Percentiles rank a stretch among this genome's conserved stretches.
Evolutionary conservation across 2,797 vertebrate species (phyloP).

Genomic region (Myiotriccus ornatus): DNA sequence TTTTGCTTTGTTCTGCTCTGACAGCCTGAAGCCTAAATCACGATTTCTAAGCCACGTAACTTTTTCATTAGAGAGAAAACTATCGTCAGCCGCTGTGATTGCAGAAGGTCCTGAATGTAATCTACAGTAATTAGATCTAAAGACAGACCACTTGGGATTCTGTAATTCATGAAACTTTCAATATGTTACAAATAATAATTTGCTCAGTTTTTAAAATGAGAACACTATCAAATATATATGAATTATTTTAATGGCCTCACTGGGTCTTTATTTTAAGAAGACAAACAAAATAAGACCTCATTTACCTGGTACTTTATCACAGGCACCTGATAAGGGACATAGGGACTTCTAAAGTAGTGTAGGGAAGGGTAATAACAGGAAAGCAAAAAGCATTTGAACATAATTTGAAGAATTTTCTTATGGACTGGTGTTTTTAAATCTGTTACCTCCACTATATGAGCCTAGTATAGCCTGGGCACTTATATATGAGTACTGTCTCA

Average conservation of each 20-base stretch:
- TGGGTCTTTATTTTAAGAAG: neutral
- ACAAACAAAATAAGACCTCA: neutral
- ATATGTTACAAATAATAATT: neutral
- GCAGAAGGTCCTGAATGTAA: conserved; percentile 24
- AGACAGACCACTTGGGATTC: neutral
- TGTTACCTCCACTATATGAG: accelerated
- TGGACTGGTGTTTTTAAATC: neutral
- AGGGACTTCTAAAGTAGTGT: neutral
- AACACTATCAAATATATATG: neutral
- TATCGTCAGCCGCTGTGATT: neutral
- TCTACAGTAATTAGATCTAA: conserved; percentile 29
- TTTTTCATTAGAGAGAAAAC: neutral
- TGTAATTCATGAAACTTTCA: conserved; percentile 23
- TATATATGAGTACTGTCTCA: accelerated
- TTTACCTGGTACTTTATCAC: neutral
- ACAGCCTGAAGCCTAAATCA: neutral
- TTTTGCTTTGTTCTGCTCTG: neutral
- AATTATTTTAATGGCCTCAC: neutral
- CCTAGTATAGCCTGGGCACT: neutral
- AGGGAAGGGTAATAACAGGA: neutral
- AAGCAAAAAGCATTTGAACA: neutral
- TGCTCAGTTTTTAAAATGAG: neutral
- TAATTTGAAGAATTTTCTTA: neutral
- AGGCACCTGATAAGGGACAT: neutral
- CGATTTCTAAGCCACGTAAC: neutral